Evolutionary conservation across 35 echinoderm and acorn worm genomes (phyloP).

Genomic region (Ptychodera flava): DNA sequence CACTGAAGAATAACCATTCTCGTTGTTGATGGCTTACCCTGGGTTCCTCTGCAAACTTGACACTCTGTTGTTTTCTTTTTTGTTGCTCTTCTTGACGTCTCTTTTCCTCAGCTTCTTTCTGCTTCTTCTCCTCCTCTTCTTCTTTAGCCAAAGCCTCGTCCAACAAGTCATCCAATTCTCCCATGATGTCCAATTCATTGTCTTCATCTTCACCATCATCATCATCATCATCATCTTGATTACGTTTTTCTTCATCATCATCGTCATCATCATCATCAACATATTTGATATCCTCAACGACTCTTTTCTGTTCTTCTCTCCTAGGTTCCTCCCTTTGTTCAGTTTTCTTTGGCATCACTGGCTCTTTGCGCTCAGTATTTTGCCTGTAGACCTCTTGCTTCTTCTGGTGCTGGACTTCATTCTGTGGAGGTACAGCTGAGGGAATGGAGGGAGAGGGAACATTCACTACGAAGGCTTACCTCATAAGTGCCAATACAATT

Average conservation of each 20-base stretch:
- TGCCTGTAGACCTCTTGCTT: too few relatives aligned
- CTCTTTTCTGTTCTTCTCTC: not conserved
- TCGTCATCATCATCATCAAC: slow-evolving; percentile 17
- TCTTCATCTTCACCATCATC: slow-evolving; percentile 53
- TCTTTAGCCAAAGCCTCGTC: slow-evolving; percentile 74
- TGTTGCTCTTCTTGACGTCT: not conserved
- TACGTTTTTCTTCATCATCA: slow-evolving; percentile 23
- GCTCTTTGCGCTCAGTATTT: too few relatives aligned
- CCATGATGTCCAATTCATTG: slow-evolving; percentile 79
- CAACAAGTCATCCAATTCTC: slow-evolving; percentile 90
- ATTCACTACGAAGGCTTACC: too few relatives aligned
- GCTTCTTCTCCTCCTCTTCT: slow-evolving; percentile 15
- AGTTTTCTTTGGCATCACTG: not conserved
- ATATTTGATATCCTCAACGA: not conserved
- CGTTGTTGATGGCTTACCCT: not conserved
- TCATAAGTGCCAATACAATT: too few relatives aligned
- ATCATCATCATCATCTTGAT: slow-evolving; percentile 2
- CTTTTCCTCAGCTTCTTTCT: slow-evolving; percentile 9
- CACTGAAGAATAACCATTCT: too few relatives aligned
- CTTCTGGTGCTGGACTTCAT: too few relatives aligned
- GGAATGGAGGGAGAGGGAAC: too few relatives aligned
- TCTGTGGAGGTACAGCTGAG: too few relatives aligned
- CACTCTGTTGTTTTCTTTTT: not conserved
- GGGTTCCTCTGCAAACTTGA: not conserved
- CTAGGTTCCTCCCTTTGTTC: not conserved